These are phyloP conservation scores for Heloderma charlesbogerti DNA, from an alignment of 2,113 vertebrate species.

Conservation along the genomic window DNA sequence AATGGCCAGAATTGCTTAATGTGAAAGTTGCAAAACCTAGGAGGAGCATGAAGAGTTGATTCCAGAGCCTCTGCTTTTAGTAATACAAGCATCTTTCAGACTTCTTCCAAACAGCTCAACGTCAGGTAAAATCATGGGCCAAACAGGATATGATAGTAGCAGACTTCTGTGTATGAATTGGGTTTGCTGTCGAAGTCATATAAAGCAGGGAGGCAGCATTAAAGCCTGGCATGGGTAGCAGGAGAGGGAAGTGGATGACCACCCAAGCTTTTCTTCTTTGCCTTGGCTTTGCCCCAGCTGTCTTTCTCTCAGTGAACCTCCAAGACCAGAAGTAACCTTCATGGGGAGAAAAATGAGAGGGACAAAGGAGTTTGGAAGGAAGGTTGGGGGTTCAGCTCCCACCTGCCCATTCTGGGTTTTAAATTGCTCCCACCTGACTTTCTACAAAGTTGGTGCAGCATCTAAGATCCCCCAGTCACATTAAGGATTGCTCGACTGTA, in stretches of 20 bases:
- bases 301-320: neutral
- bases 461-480: neutral
- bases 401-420: neutral
- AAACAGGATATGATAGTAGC: neutral
- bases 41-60: neutral
- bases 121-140: neutral
- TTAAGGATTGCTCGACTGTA: neutral
- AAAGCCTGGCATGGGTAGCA: neutral
- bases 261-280: neutral
- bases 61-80: neutral
- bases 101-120: neutral
- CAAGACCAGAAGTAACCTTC: neutral
- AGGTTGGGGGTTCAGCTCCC: neutral
- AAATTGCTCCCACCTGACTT: neutral
- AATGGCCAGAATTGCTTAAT: neutral
- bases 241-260: too few species aligned
- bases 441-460: neutral
- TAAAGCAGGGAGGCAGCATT: neutral
- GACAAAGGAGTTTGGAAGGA: neutral
- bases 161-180: neutral
- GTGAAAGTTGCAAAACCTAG: neutral
- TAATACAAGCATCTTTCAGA: neutral
- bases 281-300: neutral
- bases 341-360: neutral
- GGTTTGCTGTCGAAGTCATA: neutral